Base-by-base conservation (phyloP, 2,797 vertebrate species). In the Percopsis omiscomaycus region DNA sequence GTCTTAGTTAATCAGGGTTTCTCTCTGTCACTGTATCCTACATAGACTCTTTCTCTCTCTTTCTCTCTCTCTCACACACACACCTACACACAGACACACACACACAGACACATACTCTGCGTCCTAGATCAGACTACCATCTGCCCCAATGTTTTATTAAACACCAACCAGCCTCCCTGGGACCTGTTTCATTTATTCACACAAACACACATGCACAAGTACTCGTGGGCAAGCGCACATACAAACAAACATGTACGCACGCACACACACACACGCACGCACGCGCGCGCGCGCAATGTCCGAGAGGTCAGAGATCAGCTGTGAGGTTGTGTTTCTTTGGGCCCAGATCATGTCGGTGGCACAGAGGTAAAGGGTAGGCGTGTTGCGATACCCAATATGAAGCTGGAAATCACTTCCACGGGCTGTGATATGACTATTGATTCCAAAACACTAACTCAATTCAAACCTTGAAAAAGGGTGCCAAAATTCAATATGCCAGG, bases 71-170 rank as follows among this genome's bases (percentile, higher is more conserved):
- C 47, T 16, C 47, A 16, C 58, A 47, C 57, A 29, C 57, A n/a
- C 44, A 47, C 6, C 30, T 54, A 67, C 65, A 68, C 51, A 68
- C 11, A 4, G 0, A 11, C 12, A 14, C 52, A 6, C 27, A 2
- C 52, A 30, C 22, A 54, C 52, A 4, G 32, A 6, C 32, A 37
- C 32, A 37, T 1, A 37, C 49, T 62, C 4, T 75, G 10, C 63
- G 61, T 68, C 73, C 74, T 61, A 78, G 81, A 78, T 80, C 75
- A 76, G 29, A 28, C 61, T 0, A 64, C 78, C 78, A 80, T 83
- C 81, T 83, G 78, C 68, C 72, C 54, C 71, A 46, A 62, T 78
- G 75, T 74, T 80, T 80, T 74, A 80, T 80, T 83, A 55, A 83
- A 69, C 74, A 45, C 37, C 56, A 75, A 71, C 61, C 59, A 55